Conservation (phyloP, 2,113 vertebrate species). For the Hydropotes inermis region DNA sequence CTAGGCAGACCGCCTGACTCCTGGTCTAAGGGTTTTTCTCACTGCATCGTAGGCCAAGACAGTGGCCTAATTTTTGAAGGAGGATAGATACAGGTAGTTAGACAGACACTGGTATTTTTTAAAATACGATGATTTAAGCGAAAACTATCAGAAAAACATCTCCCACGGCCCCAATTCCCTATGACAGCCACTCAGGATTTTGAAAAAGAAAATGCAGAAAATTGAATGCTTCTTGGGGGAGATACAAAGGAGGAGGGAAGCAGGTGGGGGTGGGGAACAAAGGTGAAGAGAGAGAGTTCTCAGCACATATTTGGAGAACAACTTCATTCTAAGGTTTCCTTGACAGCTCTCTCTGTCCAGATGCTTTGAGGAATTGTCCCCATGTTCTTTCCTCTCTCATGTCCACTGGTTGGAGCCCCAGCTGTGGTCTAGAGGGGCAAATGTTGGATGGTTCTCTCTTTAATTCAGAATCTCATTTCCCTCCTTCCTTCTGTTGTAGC, state of each 20-base stretch:
- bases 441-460: not conserved
- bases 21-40: not conserved
- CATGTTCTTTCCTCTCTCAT: not conserved
- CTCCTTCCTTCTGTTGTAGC: not conserved
- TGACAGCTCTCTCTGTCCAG: not conserved
- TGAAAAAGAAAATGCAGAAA: constrained; percentile 36
- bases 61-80: not conserved
- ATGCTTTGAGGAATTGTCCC: not conserved
- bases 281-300: not conserved
- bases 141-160: constrained; percentile 32
- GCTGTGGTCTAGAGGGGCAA: not conserved
- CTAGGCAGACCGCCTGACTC: not conserved
- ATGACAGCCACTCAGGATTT: constrained; percentile 37
- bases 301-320: not conserved
- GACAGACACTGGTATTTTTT: not conserved
- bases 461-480: constrained; percentile 6
- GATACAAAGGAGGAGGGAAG: not conserved
- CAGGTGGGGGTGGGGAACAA: not conserved
- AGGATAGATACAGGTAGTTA: not conserved
- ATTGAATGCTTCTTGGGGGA: constrained; percentile 15
- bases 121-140: constrained; percentile 18
- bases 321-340: not conserved
- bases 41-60: not conserved
- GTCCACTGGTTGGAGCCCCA: not conserved
- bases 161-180: not conserved